phyloP scores from a whole-genome alignment of 1,140 invertebrate genomes.

The Muscidifurax raptorellus region DNA sequence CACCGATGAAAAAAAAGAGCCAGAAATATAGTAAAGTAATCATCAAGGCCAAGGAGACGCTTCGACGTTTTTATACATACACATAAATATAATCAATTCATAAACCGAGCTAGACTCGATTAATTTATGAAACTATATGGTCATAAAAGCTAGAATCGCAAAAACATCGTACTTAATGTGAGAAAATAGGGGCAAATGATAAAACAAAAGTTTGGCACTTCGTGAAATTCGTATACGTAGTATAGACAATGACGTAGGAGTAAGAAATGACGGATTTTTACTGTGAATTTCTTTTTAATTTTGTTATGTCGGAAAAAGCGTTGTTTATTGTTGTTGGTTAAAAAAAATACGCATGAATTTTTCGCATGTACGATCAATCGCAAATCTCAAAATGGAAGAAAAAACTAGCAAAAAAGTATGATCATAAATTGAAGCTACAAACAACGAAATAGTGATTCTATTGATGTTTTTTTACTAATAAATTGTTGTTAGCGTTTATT shows the following conservation, averaged over 20 bases:
- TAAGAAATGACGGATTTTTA: conserved; percentile 25
- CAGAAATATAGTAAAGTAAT: neutral
- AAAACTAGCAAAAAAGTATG: conserved; percentile 8
- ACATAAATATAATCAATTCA: conserved; percentile 20
- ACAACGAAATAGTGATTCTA: conserved; percentile 43
- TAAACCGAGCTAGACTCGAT: neutral
- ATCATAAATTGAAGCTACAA: conserved; percentile 14
- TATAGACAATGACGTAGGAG: conserved; percentile 12
- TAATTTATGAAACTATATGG: neutral
- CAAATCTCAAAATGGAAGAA: neutral
- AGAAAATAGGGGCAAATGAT: neutral
- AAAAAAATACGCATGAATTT: conserved; percentile 10
- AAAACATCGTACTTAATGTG: conserved; percentile 2
- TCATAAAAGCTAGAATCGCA: conserved; percentile 21
- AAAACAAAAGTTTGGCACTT: conserved; percentile 3
- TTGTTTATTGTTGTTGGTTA: conserved; percentile 8
- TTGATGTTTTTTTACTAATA: conserved; percentile 25
- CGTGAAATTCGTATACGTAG: conserved; percentile 11
- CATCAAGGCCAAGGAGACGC: neutral
- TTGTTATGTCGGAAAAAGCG: conserved; percentile 12
- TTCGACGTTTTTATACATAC: conserved; percentile 29
- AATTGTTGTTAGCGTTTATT: conserved; percentile 12
- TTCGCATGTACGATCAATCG: neutral
- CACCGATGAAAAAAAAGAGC: neutral
- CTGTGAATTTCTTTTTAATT: conserved; percentile 31